Evolutionary conservation across 2,888 invertebrate species (phyloP).

Genomic region (Zonitis immaculata): DNA sequence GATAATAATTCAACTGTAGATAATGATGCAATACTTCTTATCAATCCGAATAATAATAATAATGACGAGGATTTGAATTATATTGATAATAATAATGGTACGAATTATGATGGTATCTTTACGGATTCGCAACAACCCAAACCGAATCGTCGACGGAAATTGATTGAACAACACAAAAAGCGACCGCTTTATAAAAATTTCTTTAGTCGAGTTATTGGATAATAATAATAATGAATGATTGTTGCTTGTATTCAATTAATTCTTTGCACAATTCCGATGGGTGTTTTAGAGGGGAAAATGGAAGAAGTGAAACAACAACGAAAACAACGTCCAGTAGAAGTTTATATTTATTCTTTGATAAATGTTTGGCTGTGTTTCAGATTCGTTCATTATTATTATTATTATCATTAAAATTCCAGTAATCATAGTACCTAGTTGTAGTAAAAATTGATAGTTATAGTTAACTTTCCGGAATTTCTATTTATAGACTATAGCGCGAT

Average conservation of each 20-base stretch:
- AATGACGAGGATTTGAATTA: constrained; percentile 21
- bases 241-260: too few species aligned
- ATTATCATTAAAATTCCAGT: too few species aligned
- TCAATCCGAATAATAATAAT: constrained; percentile 23
- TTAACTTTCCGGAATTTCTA: too few species aligned
- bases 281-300: too few species aligned
- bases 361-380: not conserved
- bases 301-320: too few species aligned
- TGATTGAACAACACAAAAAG: constrained; percentile 48
- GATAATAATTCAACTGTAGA: constrained; percentile 52
- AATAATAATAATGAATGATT: too few species aligned
- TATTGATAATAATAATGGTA: constrained; percentile 15
- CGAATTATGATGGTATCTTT: constrained; percentile 18
- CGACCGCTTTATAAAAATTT: constrained; percentile 55
- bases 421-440: not conserved
- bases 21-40: constrained; percentile 24
- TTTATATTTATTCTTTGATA: not conserved
- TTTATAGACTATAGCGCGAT: too few species aligned
- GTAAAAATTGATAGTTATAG: too few species aligned
- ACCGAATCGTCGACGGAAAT: constrained; percentile 50
- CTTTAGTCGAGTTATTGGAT: constrained; percentile 52
- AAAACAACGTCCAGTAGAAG: too few species aligned
- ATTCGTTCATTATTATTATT: not conserved
- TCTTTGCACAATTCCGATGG: too few species aligned
- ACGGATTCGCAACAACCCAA: constrained; percentile 35